A percentile compares a stretch with the other conserved stretches of the same genome.
phyloP scores from a whole-genome alignment of 2,888 invertebrate genomes.

The Melanotus villosus region DNA sequence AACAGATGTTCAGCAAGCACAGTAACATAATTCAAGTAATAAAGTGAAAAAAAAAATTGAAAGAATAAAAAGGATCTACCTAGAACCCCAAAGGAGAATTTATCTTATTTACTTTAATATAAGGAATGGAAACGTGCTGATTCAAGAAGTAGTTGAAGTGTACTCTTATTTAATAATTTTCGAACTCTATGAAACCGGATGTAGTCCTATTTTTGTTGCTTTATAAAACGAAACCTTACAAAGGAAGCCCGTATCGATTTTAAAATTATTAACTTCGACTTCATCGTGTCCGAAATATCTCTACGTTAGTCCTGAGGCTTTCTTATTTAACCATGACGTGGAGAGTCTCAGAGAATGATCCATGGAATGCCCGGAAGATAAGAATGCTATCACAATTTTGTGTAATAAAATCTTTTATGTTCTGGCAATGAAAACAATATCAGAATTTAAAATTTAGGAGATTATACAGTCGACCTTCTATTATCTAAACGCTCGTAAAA shows the following conservation, averaged over 20 bases:
- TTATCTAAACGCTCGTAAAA: slow-evolving; percentile 25
- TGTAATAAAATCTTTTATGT: slow-evolving; percentile 16
- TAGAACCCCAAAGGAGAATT: too few species aligned
- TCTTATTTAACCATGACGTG: neutral
- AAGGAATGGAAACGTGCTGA: too few species aligned
- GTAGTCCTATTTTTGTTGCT: slow-evolving; percentile 4
- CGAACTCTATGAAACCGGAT: neutral
- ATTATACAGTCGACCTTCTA: slow-evolving; percentile 4
- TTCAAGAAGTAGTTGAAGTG: too few species aligned
- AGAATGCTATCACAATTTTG: slow-evolving; percentile 6
- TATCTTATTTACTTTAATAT: too few species aligned
- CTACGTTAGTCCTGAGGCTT: neutral
- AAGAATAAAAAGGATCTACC: too few species aligned
- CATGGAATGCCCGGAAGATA: neutral
- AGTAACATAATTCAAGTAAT: too few species aligned
- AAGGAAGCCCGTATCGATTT: slow-evolving; percentile 6
- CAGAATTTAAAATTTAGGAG: slow-evolving; percentile 10
- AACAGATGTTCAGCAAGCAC: too few species aligned
- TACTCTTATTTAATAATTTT: neutral
- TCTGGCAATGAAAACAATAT: slow-evolving; percentile 24
- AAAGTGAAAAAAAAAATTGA: too few species aligned
- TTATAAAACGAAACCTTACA: slow-evolving; percentile 3
- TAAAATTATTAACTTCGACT: slow-evolving; percentile 7
- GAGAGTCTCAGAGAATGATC: neutral
- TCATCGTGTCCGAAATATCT: neutral